These are phyloP conservation scores for Sisyra terminalis DNA, from an alignment of 2,888 invertebrate species.

Conservation along the genomic window DNA sequence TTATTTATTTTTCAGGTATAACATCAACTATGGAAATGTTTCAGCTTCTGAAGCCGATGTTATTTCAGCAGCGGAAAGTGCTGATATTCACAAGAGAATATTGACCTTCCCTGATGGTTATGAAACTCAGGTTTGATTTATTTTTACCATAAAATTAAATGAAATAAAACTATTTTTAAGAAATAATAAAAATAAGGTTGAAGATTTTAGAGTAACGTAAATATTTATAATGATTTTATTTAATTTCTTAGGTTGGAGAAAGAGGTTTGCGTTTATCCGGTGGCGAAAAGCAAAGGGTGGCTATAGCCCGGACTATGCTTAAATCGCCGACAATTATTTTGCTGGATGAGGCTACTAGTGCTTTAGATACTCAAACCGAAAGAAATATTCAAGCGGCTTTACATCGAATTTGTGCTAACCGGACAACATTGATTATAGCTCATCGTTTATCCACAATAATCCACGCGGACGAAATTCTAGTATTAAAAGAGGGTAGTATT, in stretches of 20 bases:
- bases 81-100: slow-evolving; percentile 88
- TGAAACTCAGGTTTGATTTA: slow-evolving; percentile 45
- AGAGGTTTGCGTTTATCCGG: slow-evolving; percentile 88
- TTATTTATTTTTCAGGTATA: slow-evolving; percentile 43
- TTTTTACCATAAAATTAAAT: not conserved
- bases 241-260: slow-evolving; percentile 61
- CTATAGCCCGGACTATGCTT: slow-evolving; percentile 87
- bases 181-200: not conserved
- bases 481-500: slow-evolving; percentile 80
- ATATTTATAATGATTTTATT: slow-evolving; percentile 2
- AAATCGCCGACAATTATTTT: slow-evolving; percentile 83
- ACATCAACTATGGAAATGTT: slow-evolving; percentile 82
- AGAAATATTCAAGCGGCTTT: slow-evolving; percentile 73
- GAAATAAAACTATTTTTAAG: too few relatives aligned
- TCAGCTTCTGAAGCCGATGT: slow-evolving; percentile 66
- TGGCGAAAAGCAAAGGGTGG: slow-evolving; percentile 94
- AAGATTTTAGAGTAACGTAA: not conserved
- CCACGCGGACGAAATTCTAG: slow-evolving; percentile 87
- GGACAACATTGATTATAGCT: slow-evolving; percentile 88
- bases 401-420: slow-evolving; percentile 59
- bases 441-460: slow-evolving; percentile 89
- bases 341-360: slow-evolving; percentile 90
- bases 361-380: slow-evolving; percentile 90
- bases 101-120: slow-evolving; percentile 81
- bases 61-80: slow-evolving; percentile 74